These are phyloP conservation scores for Tridacna gigas DNA, from an alignment of 2,888 invertebrate species.

Conservation along the genomic window DNA sequence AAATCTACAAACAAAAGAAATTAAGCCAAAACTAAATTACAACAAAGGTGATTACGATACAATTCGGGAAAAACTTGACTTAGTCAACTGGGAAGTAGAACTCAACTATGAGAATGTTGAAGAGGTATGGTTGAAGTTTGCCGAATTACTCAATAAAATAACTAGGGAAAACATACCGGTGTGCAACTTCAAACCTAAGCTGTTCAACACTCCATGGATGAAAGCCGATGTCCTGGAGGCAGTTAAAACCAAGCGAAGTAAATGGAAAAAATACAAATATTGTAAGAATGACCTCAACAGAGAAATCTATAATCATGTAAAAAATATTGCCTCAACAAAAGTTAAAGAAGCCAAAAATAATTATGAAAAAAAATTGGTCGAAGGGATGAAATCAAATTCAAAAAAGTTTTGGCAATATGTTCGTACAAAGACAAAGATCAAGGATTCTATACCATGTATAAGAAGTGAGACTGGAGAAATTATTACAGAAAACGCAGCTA, in stretches of 20 bases:
- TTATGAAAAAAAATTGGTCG: constrained; percentile 10
- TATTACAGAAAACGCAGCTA: not conserved
- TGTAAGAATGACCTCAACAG: not conserved
- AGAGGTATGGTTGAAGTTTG: constrained; percentile 12
- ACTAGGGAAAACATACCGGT: constrained; percentile 20
- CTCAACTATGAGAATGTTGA: constrained; percentile 4
- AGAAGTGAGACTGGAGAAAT: constrained; percentile 1
- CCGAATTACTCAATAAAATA: not conserved
- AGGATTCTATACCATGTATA: not conserved
- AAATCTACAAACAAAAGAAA: not conserved
- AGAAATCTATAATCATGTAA: not conserved
- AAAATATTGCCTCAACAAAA: not conserved
- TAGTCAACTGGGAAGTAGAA: constrained; percentile 2
- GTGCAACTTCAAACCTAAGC: not conserved
- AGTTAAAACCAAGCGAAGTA: constrained; percentile 1
- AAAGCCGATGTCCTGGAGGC: constrained; percentile 3
- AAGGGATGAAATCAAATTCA: not conserved
- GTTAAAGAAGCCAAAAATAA: not conserved
- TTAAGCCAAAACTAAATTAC: not conserved
- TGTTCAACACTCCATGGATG: constrained; percentile 18
- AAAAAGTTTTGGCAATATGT: constrained; percentile 9
- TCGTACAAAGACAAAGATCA: not conserved
- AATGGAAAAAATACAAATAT: constrained; percentile 19
- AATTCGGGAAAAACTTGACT: not conserved
- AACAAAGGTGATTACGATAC: constrained; percentile 11